Conservation (phyloP, 1,140 invertebrate genomes). For the Pectinophora gossypiella region DNA sequence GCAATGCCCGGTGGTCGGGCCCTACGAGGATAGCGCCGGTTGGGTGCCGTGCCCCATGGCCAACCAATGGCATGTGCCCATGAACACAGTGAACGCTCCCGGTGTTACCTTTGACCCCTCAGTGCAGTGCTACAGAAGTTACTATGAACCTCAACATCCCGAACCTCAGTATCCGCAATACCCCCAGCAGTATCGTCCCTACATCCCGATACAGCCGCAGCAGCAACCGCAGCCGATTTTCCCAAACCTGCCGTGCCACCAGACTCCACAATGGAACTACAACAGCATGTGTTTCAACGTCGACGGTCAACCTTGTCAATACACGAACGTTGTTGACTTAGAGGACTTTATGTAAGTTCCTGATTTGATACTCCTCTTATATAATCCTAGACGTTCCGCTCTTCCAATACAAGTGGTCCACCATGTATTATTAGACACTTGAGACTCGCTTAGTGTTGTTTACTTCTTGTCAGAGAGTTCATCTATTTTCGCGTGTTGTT, state of each 20-base stretch:
- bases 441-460: too few relatives aligned
- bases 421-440: too few relatives aligned
- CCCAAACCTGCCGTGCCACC: conserved; percentile 73
- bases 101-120: conserved; percentile 32
- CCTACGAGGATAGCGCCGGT: conserved; percentile 31
- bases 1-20: conserved; percentile 36
- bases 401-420: too few relatives aligned
- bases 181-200: conserved; percentile 9
- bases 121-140: conserved; percentile 43
- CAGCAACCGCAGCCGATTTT: conserved; percentile 16
- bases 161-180: conserved; percentile 4
- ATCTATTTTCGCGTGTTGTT: too few relatives aligned
- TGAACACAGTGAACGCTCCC: conserved; percentile 25
- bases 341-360: conserved; percentile 83
- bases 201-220: conserved; percentile 26
- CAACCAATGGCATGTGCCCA: conserved; percentile 36
- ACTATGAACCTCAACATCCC: conserved; percentile 28
- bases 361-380: too few relatives aligned
- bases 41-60: conserved; percentile 50
- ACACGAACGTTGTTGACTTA: conserved; percentile 78
- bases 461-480: too few relatives aligned
- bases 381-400: too few relatives aligned
- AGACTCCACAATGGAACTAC: conserved; percentile 76
- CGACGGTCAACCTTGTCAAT: conserved; percentile 78
- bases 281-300: conserved; percentile 77